Base-by-base conservation (phyloP, 2,113 vertebrate species). In the Heterocephalus glaber region DNA sequence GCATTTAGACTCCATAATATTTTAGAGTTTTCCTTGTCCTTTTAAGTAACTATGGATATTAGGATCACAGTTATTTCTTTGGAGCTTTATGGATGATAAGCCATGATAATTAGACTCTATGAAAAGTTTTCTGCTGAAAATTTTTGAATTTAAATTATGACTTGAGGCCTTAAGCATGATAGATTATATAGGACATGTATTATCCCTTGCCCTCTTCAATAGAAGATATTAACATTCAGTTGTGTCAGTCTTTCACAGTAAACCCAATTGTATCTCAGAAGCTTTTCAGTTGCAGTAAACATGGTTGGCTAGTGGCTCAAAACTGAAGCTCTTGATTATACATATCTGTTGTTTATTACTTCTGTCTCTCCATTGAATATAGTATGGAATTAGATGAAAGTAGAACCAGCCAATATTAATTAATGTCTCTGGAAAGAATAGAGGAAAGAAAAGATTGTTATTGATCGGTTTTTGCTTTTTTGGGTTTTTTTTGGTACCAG, bases 31-130 rank as follows among this genome's bases (percentile, higher is more conserved):
- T 3, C 44, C 52, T 92, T 87, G 30, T 11, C 17, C 44, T 96
- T 95, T 94, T 58, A 83, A 63, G 13, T 80, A 63, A 58, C 56
- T 74, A 20, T 80, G 76, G 22, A 74, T 9, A 84, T 92, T 88
- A 89, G 35, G 12, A 65, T 58, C 20, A 52, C 81, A 12, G 82
- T 52, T 92, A 65, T 95, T 89, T 94, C 33, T 93, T 94, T 88
- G 26, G 86, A 41, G 5, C 26, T 86, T 80, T 89, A 80, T 65
- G 33, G n/a, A 7, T 52, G 70, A 66, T 30, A 60, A 89, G 4
- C 72, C 47, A 91, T 41, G 58, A 49, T 66, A 66, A 7, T 88
- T 90, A 87, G 33, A 89, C 5, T 33, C 44, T 4, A 95, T 66
- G 63, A 70, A 90, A 92, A 77, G 1, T 84, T 94, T 97, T 79